These are phyloP conservation scores for Aelia acuminata DNA, from an alignment of 2,888 invertebrate species.

Conservation along the genomic window DNA sequence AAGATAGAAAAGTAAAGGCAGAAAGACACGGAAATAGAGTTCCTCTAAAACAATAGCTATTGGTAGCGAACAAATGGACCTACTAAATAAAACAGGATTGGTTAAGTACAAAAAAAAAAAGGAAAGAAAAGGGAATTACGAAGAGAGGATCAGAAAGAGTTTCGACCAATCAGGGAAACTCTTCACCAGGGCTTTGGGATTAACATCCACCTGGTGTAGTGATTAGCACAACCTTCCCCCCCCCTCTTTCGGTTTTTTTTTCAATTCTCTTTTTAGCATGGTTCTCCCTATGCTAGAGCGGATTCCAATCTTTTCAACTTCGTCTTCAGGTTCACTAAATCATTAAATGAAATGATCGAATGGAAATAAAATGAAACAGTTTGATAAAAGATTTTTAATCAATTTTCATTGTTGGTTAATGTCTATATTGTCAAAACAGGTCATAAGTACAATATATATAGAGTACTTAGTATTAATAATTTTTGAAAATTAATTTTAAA, in stretches of 20 bases:
- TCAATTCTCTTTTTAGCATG: background rate
- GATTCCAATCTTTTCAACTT: background rate
- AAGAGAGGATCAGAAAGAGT: background rate
- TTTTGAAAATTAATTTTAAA: too few relatives aligned
- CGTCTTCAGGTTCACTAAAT: background rate
- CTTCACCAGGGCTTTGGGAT: background rate
- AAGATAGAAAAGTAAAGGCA: background rate
- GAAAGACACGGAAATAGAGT: background rate
- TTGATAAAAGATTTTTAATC: background rate
- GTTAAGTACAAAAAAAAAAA: background rate
- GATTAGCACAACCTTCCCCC: background rate
- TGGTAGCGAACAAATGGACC: background rate
- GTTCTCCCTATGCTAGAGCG: background rate
- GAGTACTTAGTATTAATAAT: too few relatives aligned
- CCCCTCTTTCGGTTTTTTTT: too few relatives aligned
- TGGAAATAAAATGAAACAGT: background rate
- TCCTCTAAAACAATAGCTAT: background rate
- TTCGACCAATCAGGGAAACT: background rate
- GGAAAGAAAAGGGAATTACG: background rate
- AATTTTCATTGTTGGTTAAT: background rate
- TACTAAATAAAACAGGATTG: slow-evolving; percentile 15
- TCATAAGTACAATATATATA: too few relatives aligned
- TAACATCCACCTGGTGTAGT: background rate
- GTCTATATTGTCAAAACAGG: too few relatives aligned
- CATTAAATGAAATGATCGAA: background rate